Percentiles rank a stretch among this genome's conserved stretches.
Conservation (phyloP, 2,797 vertebrate genomes). For the Loris lydekkerianus region DNA sequence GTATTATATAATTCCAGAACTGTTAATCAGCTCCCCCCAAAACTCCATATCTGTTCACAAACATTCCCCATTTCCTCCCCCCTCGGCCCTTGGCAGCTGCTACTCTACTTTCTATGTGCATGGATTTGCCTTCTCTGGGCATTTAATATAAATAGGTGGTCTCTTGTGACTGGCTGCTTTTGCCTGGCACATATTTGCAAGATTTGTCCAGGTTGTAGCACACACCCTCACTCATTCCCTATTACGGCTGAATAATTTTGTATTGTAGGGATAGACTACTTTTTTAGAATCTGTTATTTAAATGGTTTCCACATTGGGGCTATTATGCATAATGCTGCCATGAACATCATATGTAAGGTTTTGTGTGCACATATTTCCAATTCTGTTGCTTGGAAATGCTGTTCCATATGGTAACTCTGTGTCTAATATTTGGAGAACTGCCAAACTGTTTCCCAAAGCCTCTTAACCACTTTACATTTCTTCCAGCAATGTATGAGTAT, state of each 20-base stretch:
- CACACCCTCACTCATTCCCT: not conserved
- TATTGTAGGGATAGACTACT: not conserved
- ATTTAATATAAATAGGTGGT: not conserved
- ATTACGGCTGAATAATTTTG: not conserved
- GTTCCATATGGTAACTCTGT: not conserved
- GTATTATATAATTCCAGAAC: not conserved
- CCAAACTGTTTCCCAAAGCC: not conserved
- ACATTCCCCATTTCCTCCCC: not conserved
- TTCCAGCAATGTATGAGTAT: not conserved
- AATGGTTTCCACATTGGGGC: not conserved
- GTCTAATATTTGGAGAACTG: not conserved
- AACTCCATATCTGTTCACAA: not conserved
- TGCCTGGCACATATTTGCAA: not conserved
- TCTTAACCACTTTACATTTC: not conserved
- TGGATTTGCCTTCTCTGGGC: not conserved
- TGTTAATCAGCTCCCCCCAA: not conserved
- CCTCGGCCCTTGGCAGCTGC: not conserved
- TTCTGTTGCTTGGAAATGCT: not conserved
- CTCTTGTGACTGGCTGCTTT: not conserved
- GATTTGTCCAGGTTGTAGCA: not conserved
- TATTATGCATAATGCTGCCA: not conserved
- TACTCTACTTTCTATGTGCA: not conserved
- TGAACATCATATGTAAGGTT: not conserved
- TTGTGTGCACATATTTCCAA: not conserved
- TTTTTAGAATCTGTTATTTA: not conserved